Conservation (phyloP, 2,888 invertebrate species). For the Trichopoda pennipes region DNA sequence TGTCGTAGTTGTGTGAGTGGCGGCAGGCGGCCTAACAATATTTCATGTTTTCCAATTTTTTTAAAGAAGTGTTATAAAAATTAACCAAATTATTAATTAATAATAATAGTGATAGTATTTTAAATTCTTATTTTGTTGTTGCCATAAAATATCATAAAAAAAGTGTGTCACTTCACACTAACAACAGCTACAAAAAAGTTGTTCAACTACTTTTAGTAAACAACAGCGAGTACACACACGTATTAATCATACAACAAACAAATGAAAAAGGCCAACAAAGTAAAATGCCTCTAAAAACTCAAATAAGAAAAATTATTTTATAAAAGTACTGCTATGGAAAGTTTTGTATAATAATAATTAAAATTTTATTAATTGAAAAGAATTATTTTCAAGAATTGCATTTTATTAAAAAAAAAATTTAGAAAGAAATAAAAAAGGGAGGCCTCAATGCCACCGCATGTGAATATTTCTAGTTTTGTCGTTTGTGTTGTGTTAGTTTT, state of each 20-base stretch:
- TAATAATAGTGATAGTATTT: constrained; percentile 8
- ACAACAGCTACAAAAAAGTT: constrained; percentile 58
- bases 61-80: constrained; percentile 55
- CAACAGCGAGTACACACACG: constrained; percentile 29
- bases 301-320: constrained; percentile 18
- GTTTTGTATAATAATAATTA: constrained; percentile 17
- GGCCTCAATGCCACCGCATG: constrained; percentile 7
- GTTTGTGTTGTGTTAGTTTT: constrained; percentile 42
- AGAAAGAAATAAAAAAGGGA: constrained; percentile 1
- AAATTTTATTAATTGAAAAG: not conserved
- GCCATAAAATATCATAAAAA: constrained; percentile 10
- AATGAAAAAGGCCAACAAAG: constrained; percentile 5
- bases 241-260: constrained; percentile 50
- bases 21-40: constrained; percentile 34
- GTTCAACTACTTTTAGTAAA: constrained; percentile 58
- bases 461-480: constrained; percentile 13
- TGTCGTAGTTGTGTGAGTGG: constrained; percentile 29
- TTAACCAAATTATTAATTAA: constrained; percentile 19
- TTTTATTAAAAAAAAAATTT: not conserved
- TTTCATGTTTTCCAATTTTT: constrained; percentile 44
- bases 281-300: constrained; percentile 4
- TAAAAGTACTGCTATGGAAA: not conserved
- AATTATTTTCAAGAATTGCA: not conserved
- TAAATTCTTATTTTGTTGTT: not conserved
- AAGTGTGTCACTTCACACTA: constrained; percentile 38